These are phyloP conservation scores for Etheostoma spectabile DNA, from an alignment of 2,113 vertebrate genomes.

Conservation along the genomic window DNA sequence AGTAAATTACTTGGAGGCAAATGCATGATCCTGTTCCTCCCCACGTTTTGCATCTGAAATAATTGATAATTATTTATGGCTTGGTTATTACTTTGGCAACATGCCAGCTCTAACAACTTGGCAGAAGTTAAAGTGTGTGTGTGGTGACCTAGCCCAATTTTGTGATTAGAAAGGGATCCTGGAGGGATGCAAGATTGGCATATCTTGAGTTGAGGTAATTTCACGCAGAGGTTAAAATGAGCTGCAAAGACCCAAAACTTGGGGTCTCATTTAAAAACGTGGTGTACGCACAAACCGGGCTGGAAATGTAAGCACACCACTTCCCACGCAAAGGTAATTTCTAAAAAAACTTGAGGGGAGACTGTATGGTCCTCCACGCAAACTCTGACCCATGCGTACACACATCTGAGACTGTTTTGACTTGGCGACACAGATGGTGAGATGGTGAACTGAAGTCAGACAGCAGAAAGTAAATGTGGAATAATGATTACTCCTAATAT, in stretches of 20 bases:
- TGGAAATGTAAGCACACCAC: too few species aligned
- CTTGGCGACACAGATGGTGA: too few species aligned
- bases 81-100: conserved; percentile 31
- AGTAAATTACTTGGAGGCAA: not conserved
- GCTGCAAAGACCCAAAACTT: not conserved
- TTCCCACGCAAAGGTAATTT: too few species aligned
- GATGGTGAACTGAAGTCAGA: too few species aligned
- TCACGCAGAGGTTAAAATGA: conserved; percentile 17
- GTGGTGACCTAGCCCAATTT: conserved; percentile 38
- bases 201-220: conserved; percentile 26
- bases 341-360: too few species aligned
- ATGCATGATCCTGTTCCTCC: conserved; percentile 6
- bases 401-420: too few species aligned
- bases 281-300: too few species aligned
- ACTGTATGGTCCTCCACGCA: too few species aligned
- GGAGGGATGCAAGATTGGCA: conserved; percentile 30
- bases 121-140: conserved; percentile 27
- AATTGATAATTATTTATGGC: conserved; percentile 37
- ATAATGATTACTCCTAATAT: too few species aligned
- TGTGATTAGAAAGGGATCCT: conserved; percentile 44
- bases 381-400: too few species aligned
- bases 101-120: conserved; percentile 48
- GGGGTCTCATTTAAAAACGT: too few species aligned
- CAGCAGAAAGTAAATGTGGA: too few species aligned
- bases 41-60: conserved; percentile 3